Evolutionary conservation across 2,113 vertebrate species (phyloP).

Genomic region (Odocoileus hemionus): DNA sequence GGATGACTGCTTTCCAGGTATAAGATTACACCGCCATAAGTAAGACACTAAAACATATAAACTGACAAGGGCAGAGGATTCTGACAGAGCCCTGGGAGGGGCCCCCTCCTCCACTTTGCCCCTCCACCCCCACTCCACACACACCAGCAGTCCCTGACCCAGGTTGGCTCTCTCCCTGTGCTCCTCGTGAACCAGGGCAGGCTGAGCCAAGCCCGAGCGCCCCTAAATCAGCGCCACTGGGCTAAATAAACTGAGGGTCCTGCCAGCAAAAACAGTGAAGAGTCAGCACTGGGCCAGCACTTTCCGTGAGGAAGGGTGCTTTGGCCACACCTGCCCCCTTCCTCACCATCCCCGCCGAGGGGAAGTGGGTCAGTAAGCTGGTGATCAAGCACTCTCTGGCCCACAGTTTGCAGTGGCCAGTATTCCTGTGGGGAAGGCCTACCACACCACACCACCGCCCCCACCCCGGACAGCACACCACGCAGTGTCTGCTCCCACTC

Average conservation of each 20-base stretch:
- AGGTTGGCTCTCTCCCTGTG: not conserved
- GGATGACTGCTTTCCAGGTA: not conserved
- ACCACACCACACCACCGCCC: no score
- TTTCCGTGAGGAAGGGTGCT: not conserved
- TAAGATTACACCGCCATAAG: not conserved
- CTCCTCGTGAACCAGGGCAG: not conserved
- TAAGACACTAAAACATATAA: not conserved
- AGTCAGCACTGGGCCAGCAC: not conserved
- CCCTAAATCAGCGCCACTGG: not conserved
- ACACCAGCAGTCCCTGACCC: not conserved
- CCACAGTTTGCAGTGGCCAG: not conserved
- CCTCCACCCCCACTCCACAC: not conserved
- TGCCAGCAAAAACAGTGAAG: not conserved
- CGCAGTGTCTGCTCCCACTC: not conserved
- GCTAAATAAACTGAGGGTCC: not conserved
- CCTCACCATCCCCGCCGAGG: not conserved
- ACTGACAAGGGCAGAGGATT: not conserved
- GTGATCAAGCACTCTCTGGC: not conserved
- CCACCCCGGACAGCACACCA: accelerated
- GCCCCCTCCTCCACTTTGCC: not conserved
- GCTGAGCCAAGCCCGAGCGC: not conserved
- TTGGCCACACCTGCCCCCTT: not conserved
- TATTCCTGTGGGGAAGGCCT: not conserved
- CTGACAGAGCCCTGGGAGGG: not conserved
- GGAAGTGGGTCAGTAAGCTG: not conserved